A percentile compares a stretch with the other conserved stretches of the same genome.
Evolutionary conservation across 2,113 vertebrate genomes (phyloP).

Genomic region (Petromus typicus): DNA sequence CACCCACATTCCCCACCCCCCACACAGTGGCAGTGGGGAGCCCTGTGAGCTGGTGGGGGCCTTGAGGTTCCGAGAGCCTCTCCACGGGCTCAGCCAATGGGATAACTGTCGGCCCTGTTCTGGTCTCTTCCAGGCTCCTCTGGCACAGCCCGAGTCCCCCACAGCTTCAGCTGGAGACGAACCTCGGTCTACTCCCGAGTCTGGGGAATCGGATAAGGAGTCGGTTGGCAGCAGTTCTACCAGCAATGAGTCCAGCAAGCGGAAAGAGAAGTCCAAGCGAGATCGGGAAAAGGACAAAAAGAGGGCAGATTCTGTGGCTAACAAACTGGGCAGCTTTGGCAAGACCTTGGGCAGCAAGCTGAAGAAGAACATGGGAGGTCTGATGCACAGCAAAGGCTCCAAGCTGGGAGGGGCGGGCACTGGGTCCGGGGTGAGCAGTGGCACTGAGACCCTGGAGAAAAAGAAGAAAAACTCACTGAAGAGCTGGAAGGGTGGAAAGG

Average conservation of each 20-base stretch:
- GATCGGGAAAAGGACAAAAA: slow-evolving; percentile 92
- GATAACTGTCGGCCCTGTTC: neutral
- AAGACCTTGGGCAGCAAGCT: slow-evolving; percentile 97
- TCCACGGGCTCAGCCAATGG: slow-evolving; percentile 74
- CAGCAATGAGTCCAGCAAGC: slow-evolving; percentile 86
- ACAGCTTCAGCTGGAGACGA: slow-evolving; percentile 95
- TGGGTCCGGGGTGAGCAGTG: slow-evolving; percentile 71
- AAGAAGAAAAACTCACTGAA: slow-evolving; percentile 95
- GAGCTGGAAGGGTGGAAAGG: slow-evolving; percentile 91
- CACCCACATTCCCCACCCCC: neutral
- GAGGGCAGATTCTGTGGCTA: slow-evolving; percentile 95
- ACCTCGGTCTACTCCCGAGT: slow-evolving; percentile 92
- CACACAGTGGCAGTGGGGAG: slow-evolving; percentile 83
- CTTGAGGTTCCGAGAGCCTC: neutral
- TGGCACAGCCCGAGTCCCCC: slow-evolving; percentile 97
- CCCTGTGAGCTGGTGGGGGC: slow-evolving; percentile 54
- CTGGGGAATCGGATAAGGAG: slow-evolving; percentile 97
- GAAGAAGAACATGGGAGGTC: slow-evolving; percentile 96
- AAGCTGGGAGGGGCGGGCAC: slow-evolving; percentile 74
- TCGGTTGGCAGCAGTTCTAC: slow-evolving; percentile 96
- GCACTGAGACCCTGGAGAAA: slow-evolving; percentile 89
- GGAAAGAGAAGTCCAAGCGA: slow-evolving; percentile 87
- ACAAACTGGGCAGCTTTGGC: slow-evolving; percentile 97
- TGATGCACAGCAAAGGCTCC: slow-evolving; percentile 92
- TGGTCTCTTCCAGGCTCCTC: slow-evolving; percentile 88